Evolutionary conservation across 2,888 invertebrate species (phyloP).

Genomic region (Nesidiocoris tenuis): DNA sequence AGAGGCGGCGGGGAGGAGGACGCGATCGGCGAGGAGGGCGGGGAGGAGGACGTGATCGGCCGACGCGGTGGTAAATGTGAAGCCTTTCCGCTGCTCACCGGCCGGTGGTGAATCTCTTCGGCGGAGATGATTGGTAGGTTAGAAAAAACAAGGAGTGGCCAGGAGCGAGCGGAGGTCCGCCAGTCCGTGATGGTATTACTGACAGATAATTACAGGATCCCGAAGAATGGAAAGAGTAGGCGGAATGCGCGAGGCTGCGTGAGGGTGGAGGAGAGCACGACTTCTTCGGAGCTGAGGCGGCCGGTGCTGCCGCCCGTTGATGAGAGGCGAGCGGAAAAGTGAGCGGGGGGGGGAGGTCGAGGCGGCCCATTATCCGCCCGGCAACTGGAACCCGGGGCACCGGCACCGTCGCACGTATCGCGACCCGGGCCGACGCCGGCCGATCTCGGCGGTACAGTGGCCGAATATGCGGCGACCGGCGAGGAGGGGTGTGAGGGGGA

Average conservation of each 20-base stretch:
- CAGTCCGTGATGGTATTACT: slow-evolving; percentile 41
- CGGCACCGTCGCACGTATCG: slow-evolving; percentile 17
- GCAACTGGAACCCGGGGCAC: slow-evolving; percentile 29
- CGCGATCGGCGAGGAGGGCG: slow-evolving; percentile 29
- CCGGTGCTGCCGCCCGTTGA: not conserved
- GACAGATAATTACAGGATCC: slow-evolving; percentile 35
- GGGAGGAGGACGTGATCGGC: slow-evolving; percentile 24
- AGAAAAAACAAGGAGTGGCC: slow-evolving; percentile 36
- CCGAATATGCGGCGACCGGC: too few relatives aligned
- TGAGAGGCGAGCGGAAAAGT: not conserved
- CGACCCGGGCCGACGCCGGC: not conserved
- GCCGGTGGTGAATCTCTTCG: not conserved
- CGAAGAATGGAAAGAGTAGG: not conserved
- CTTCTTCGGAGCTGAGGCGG: not conserved
- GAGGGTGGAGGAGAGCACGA: slow-evolving; percentile 25
- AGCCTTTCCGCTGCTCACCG: not conserved
- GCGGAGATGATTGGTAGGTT: slow-evolving; percentile 37
- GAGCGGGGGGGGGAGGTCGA: slow-evolving; percentile 14
- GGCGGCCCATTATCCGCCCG: slow-evolving; percentile 34
- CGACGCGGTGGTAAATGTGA: not conserved
- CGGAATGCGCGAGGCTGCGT: not conserved
- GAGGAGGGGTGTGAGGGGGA: too few relatives aligned
- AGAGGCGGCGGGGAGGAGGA: slow-evolving; percentile 11
- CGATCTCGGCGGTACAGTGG: not conserved
- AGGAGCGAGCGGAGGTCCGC: not conserved